Percentiles rank a stretch among this genome's conserved stretches.
Conservation (phyloP, 2,888 invertebrate species). For the Trichogramma dendrolimi region DNA sequence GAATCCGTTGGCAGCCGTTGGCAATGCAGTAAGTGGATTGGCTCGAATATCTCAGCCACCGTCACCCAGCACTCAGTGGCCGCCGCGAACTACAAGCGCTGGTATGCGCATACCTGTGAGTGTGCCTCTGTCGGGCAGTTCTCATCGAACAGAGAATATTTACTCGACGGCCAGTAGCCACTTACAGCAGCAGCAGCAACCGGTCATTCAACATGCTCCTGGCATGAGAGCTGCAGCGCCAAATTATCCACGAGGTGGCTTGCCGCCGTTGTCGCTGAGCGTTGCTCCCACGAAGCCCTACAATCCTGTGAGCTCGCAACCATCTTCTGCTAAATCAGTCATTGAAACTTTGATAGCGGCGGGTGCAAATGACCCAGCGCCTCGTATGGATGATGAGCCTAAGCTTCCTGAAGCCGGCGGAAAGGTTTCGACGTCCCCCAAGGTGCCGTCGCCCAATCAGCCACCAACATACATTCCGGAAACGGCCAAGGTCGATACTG, state of each 20-base stretch:
- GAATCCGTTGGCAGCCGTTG: conserved; percentile 26
- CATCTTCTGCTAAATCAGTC: conserved; percentile 43
- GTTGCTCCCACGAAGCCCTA: conserved; percentile 46
- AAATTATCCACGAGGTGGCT: conserved; percentile 45
- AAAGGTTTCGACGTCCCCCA: conserved; percentile 49
- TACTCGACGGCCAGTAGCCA: conserved; percentile 46
- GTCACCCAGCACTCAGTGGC: conserved; percentile 49
- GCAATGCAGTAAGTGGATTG: conserved; percentile 7
- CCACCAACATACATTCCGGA: conserved; percentile 50
- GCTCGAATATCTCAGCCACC: conserved; percentile 32
- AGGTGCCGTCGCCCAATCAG: conserved; percentile 50
- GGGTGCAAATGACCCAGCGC: conserved; percentile 41
- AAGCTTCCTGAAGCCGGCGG: conserved; percentile 46
- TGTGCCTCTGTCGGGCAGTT: conserved; percentile 39
- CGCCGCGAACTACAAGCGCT: conserved; percentile 15
- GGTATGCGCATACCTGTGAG: conserved; percentile 46
- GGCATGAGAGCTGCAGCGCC: conserved; percentile 48
- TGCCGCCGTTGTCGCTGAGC: conserved; percentile 47
- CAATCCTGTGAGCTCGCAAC: conserved; percentile 38
- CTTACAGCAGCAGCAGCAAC: conserved; percentile 37
- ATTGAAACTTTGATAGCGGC: conserved; percentile 47
- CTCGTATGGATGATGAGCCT: conserved; percentile 42
- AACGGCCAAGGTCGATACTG: conserved; percentile 49
- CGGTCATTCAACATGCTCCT: conserved; percentile 49
- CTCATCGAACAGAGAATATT: conserved; percentile 46